A percentile compares a stretch with the other conserved stretches of the same genome.
These are phyloP conservation scores for Chionis minor DNA, from an alignment of 2,113 vertebrate genomes.

Conservation along the genomic window DNA sequence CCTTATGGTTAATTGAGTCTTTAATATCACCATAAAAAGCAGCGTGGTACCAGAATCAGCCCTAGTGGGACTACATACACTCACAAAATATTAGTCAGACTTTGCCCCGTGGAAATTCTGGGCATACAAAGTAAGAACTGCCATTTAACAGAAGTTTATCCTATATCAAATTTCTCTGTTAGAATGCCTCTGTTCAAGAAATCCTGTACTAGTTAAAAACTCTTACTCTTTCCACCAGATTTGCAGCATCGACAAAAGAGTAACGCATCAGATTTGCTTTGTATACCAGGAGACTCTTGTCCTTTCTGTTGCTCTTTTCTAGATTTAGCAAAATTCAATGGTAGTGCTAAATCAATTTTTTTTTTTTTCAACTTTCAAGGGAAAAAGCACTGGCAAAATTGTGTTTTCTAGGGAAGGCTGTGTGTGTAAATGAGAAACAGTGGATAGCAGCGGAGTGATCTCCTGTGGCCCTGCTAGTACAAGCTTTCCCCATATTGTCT, in stretches of 20 bases:
- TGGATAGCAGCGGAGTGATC: constrained; percentile 82
- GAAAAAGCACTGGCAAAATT: constrained; percentile 79
- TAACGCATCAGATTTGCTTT: constrained; percentile 17
- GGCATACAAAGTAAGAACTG: neutral
- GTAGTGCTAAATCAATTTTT: constrained; percentile 83
- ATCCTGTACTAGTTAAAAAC: constrained; percentile 17
- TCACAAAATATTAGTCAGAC: neutral
- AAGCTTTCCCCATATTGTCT: constrained; percentile 93
- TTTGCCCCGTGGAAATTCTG: constrained; percentile 28
- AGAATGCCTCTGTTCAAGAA: neutral
- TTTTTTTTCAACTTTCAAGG: constrained; percentile 86
- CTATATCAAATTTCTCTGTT: neutral
- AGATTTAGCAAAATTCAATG: constrained; percentile 87
- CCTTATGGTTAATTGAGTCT: constrained; percentile 57
- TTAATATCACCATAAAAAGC: constrained; percentile 47
- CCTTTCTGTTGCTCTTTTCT: constrained; percentile 67
- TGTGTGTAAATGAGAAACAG: constrained; percentile 88
- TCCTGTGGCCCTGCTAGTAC: constrained; percentile 86
- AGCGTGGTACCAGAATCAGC: constrained; percentile 19
- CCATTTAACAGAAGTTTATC: constrained; percentile 19
- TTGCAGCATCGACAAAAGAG: constrained; percentile 48
- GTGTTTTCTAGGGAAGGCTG: constrained; percentile 75
- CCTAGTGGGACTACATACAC: neutral
- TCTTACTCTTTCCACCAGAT: constrained; percentile 16
- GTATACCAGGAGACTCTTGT: constrained; percentile 44